These are phyloP conservation scores for Nasonovia ribisnigri DNA, from an alignment of 2,888 invertebrate species.

Conservation along the genomic window DNA sequence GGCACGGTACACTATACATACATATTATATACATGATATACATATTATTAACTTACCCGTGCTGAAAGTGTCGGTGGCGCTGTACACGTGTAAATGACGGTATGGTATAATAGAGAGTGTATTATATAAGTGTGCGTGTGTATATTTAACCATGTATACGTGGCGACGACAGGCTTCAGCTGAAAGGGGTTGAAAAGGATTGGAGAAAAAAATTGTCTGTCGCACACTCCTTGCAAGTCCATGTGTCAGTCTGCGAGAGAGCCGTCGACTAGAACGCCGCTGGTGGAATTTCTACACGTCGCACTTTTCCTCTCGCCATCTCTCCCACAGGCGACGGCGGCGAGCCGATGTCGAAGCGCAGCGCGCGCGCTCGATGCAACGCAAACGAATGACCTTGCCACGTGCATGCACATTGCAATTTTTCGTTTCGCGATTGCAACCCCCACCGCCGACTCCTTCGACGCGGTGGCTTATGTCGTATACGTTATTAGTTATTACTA, in stretches of 20 bases:
- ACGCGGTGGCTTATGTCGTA: neutral
- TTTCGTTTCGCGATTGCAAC: slow-evolving; percentile 47
- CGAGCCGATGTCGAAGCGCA: neutral
- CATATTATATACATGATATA: neutral
- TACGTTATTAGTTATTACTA: neutral
- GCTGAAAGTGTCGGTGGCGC: neutral
- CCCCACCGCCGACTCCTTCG: slow-evolving; percentile 14
- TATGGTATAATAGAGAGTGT: neutral
- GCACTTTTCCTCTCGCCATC: slow-evolving; percentile 6
- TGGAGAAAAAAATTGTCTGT: neutral
- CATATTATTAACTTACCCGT: slow-evolving; percentile 23
- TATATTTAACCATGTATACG: neutral
- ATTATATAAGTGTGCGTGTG: neutral
- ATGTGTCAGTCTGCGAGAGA: slow-evolving; percentile 11
- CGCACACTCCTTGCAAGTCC: neutral
- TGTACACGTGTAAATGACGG: neutral
- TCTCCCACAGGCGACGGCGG: slow-evolving; percentile 26
- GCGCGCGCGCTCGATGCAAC: slow-evolving; percentile 39
- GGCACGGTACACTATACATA: neutral
- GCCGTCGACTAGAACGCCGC: slow-evolving; percentile 26
- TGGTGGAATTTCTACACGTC: slow-evolving; percentile 36
- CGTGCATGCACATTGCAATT: slow-evolving; percentile 60
- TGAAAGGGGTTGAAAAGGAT: slow-evolving; percentile 1
- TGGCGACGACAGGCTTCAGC: neutral
- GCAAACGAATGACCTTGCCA: slow-evolving; percentile 61